Base-by-base conservation (phyloP, 2,888 invertebrate genomes). In the Diachrysia chrysitis region DNA sequence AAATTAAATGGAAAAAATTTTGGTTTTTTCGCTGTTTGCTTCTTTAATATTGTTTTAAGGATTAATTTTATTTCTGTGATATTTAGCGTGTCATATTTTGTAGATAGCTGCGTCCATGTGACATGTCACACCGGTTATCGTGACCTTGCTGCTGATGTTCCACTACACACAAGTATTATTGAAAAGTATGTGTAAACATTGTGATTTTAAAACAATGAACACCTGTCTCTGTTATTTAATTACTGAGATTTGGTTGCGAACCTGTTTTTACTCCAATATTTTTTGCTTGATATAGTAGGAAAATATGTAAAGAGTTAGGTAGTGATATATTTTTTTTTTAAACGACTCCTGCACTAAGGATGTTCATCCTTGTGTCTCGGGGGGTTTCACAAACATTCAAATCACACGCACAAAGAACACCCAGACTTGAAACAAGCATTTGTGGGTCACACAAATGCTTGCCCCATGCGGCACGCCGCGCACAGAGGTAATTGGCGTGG, bases 131-230 rank as follows among this genome's bases (percentile, higher is more conserved):
- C 53, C 23, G 25, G 75, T 53, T 67, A 23, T 60, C 29, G n/a
- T 7, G 78, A 64, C 73, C 78, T 73, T 69, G 73, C 51, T n/a
- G 4, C 19, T 16, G 29, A 55, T 53, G 37, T 42, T 42, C 14
- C 25, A 14, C 7, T n/a, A 69, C 60, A 60, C 7, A 32, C 16
- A 5, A 6, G n/a, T 42, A 6, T 42, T 4, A 42, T 42, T 16
- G n/a, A 42, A 16, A 5, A 6, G 7, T n/a, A 42, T 42, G 1
- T 42, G 5, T 42, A 42, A n/a, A n/a, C n/a, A 42, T 42, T 42
- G 42, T n/a, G 42, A 42, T 42, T 42, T 42, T 42, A 42, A n/a
- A 42, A n/a, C n/a, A 42, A 42, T 42, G n/a, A n/a, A n/a, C n/a
- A 42, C n/a, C 16, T 42, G 42, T n/a, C 42, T 2, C n/a, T n/a